Evolutionary conservation across 2,888 invertebrate genomes (phyloP).

Genomic region (Onchidella celtica): DNA sequence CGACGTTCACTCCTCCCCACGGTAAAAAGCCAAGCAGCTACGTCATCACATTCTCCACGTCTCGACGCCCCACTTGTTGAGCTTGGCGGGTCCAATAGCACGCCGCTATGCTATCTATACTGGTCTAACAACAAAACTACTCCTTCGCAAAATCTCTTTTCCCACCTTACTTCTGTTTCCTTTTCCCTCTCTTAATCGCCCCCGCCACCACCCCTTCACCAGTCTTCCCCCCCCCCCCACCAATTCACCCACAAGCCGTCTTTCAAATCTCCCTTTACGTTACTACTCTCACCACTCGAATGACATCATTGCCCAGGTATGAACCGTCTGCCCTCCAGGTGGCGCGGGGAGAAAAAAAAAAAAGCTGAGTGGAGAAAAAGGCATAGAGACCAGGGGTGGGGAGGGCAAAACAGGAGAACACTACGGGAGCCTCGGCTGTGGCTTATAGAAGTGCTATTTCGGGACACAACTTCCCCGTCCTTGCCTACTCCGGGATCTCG

Average conservation of each 20-base stretch:
- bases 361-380: not conserved
- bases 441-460: no score
- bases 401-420: no score
- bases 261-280: not conserved
- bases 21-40: not conserved
- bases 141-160: no score
- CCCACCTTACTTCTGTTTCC: conserved; percentile 11
- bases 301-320: conserved; percentile 43
- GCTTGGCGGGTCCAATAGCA: no score
- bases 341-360: not conserved
- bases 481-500: no score
- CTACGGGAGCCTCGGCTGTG: no score
- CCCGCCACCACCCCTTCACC: not conserved
- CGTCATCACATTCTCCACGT: conserved; percentile 16
- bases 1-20: not conserved
- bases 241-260: no score
- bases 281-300: not conserved
- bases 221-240: not conserved
- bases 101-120: no score
- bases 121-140: no score
- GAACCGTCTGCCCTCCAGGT: conserved; percentile 39
- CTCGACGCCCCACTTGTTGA: conserved; percentile 34
- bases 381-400: not conserved
- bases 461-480: no score
- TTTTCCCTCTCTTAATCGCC: not conserved